A percentile compares a stretch with the other conserved stretches of the same genome.
Conservation (phyloP, 2,888 invertebrate genomes). For the Noctua comes region DNA sequence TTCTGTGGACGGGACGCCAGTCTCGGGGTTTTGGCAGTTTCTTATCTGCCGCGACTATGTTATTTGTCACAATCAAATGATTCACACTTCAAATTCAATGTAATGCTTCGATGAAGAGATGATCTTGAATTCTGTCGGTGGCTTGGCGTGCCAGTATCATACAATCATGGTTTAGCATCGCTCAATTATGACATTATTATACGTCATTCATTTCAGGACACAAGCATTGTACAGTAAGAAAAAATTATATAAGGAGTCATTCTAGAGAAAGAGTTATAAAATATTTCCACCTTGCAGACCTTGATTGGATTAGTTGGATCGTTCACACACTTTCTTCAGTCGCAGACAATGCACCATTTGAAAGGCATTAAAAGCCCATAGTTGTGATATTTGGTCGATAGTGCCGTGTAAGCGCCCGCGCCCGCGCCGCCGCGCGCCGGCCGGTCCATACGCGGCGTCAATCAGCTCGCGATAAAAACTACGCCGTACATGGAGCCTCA, state of each 20-base stretch:
- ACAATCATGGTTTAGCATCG: neutral
- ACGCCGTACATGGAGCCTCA: neutral
- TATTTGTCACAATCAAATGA: neutral
- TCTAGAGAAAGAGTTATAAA: no score
- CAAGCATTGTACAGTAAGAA: neutral
- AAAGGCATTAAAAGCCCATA: neutral
- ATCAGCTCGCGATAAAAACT: neutral
- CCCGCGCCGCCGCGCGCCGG: neutral
- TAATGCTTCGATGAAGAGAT: neutral
- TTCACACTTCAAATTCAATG: neutral
- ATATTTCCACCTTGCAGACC: no score
- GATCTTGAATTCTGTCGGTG: neutral
- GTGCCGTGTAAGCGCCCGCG: neutral
- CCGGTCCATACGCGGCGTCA: neutral
- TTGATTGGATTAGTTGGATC: neutral
- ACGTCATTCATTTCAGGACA: neutral
- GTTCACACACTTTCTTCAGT: neutral
- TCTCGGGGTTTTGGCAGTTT: slow-evolving; percentile 1
- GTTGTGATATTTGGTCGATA: neutral
- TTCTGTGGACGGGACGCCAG: neutral
- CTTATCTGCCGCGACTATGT: neutral
- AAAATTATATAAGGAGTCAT: no score
- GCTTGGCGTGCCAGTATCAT: neutral
- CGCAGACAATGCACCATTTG: neutral
- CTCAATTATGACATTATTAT: neutral